Conservation (phyloP, 2,113 vertebrate genomes). For the Elanus axillaris region DNA sequence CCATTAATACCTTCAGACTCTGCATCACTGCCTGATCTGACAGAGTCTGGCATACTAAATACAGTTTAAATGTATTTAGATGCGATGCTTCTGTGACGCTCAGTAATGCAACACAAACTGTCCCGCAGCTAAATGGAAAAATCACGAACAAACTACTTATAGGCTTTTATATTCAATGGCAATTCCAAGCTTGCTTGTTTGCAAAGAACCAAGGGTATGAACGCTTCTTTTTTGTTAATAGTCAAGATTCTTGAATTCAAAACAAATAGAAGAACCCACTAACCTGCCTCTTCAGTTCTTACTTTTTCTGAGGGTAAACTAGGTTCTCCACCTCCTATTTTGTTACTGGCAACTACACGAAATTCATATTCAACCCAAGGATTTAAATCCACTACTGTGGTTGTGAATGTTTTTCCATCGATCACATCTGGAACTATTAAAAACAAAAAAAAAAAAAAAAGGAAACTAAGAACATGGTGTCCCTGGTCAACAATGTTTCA, state of each 20-base stretch:
- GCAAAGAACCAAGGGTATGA: not conserved
- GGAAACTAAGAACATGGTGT: not conserved
- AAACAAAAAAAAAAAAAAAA: not conserved
- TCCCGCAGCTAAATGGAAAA: not conserved
- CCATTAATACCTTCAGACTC: not conserved
- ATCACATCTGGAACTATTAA: slow-evolving; percentile 85
- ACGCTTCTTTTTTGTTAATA: not conserved
- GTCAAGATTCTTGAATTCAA: slow-evolving; percentile 1
- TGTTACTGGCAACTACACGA: slow-evolving; percentile 89
- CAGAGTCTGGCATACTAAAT: not conserved
- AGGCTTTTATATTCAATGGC: not conserved
- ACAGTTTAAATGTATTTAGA: not conserved
- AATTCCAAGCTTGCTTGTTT: not conserved
- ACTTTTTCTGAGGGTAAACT: slow-evolving; percentile 91
- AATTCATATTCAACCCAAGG: slow-evolving; percentile 99
- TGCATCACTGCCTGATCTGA: not conserved
- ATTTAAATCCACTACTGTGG: slow-evolving; percentile 90
- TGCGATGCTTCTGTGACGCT: not conserved
- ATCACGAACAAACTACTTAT: not conserved
- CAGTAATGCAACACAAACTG: not conserved
- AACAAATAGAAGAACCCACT: slow-evolving; percentile 74
- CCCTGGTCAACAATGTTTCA: not conserved
- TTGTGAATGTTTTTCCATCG: slow-evolving; percentile 84
- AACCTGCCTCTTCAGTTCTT: slow-evolving; percentile 94
- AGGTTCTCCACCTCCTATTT: slow-evolving; percentile 90